phyloP scores from a whole-genome alignment of 2,113 vertebrate species.

The Pyxicephalus adspersus region DNA sequence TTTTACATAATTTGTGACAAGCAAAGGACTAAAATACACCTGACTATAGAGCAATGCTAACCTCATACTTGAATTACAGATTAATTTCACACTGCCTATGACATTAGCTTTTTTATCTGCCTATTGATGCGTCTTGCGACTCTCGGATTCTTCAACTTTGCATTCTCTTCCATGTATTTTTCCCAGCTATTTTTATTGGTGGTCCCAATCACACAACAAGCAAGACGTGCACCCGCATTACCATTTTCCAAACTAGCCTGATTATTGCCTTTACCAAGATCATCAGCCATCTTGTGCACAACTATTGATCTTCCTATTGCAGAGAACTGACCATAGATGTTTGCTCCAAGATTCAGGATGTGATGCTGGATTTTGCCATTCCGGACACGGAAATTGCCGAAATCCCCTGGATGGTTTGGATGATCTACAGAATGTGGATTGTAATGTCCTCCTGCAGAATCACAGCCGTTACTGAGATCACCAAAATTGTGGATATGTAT shows the following conservation, averaged over 20 bases:
- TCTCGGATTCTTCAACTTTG: constrained; percentile 34
- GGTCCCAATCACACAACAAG: constrained; percentile 87
- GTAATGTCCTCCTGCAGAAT: constrained; percentile 84
- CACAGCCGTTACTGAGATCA: constrained; percentile 82
- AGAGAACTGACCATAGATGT: constrained; percentile 74
- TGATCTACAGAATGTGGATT: constrained; percentile 80
- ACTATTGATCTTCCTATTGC: constrained; percentile 86
- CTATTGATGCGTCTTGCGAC: not conserved
- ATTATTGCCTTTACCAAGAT: constrained; percentile 84
- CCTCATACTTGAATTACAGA: no score
- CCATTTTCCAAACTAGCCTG: constrained; percentile 83
- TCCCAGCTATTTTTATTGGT: constrained; percentile 71
- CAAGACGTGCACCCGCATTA: constrained; percentile 87
- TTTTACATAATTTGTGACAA: no score
- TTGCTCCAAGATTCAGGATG: constrained; percentile 67
- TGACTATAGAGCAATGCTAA: no score
- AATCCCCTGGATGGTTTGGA: constrained; percentile 90
- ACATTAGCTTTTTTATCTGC: not conserved
- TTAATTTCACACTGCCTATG: no score
- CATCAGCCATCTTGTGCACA: constrained; percentile 84
- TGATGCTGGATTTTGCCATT: constrained; percentile 73
- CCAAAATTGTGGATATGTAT: constrained; percentile 91
- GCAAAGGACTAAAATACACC: no score
- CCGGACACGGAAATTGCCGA: constrained; percentile 84
- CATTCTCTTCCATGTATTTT: constrained; percentile 51